phyloP scores from a whole-genome alignment of 2,797 vertebrate species.

The Syncerus caffer region DNA sequence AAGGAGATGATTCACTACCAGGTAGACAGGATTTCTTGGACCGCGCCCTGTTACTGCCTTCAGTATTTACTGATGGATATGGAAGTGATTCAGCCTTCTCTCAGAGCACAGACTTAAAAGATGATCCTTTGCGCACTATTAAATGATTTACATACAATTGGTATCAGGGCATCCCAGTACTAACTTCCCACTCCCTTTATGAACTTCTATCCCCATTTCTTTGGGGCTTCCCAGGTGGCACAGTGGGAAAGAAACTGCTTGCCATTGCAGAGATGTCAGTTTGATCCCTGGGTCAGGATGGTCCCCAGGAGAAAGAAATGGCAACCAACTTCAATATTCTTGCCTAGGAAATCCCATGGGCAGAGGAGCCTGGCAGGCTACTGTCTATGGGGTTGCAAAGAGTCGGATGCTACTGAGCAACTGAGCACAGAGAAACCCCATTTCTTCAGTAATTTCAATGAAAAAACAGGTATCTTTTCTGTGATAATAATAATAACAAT shows the following conservation, averaged over 20 bases:
- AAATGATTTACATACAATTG: conserved; percentile 37
- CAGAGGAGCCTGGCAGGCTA: not conserved
- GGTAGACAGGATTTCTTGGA: not conserved
- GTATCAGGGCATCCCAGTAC: not conserved
- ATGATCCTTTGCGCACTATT: not conserved
- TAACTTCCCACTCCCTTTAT: not conserved
- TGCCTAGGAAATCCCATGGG: not conserved
- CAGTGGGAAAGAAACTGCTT: not conserved
- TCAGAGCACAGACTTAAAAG: not conserved
- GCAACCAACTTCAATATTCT: not conserved
- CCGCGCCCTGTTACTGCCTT: not conserved
- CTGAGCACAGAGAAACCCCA: not conserved
- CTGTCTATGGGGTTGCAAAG: not conserved
- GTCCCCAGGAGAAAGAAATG: not conserved
- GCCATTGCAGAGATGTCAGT: not conserved
- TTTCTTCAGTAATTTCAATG: not conserved
- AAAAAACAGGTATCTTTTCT: not conserved
- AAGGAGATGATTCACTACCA: conserved; percentile 45
- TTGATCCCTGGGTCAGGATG: not conserved
- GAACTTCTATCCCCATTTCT: not conserved
- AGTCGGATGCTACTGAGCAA: not conserved
- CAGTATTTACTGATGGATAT: not conserved
- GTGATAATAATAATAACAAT: not conserved
- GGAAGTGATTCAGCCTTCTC: conserved; percentile 25
- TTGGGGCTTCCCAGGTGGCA: not conserved